A percentile compares a stretch with the other conserved stretches of the same genome.
These are phyloP conservation scores for Semicossyphus pulcher DNA, from an alignment of 2,113 vertebrate species.

Conservation along the genomic window DNA sequence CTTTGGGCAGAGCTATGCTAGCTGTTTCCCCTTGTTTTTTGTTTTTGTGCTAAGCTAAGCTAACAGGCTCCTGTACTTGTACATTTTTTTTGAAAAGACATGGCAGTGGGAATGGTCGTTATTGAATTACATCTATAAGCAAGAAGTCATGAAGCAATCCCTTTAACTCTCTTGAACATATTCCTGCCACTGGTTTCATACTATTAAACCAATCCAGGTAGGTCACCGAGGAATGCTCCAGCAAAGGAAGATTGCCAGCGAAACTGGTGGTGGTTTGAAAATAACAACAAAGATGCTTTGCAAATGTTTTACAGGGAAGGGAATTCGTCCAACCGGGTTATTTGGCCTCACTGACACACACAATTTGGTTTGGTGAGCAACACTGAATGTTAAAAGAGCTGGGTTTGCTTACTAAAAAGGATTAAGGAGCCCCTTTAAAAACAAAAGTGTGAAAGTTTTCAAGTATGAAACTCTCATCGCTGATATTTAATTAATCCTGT, in stretches of 20 bases:
- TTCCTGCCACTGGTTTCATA: background rate
- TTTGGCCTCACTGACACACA: background rate
- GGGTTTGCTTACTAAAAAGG: background rate
- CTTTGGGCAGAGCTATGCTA: too few species aligned
- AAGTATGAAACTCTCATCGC: background rate
- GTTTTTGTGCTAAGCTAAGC: too few species aligned
- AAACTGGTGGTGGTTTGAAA: background rate
- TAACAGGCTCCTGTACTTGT: too few species aligned
- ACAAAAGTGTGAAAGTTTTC: background rate
- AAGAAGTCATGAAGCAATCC: background rate
- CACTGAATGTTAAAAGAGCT: background rate
- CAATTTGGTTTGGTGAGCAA: background rate
- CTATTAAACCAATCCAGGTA: background rate
- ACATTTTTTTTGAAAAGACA: too few species aligned
- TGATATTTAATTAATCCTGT: slow-evolving; percentile 3
- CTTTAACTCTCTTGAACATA: background rate
- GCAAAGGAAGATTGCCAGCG: background rate
- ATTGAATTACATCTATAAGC: background rate
- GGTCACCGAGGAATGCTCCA: background rate
- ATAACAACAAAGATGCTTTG: background rate
- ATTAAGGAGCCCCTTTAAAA: background rate
- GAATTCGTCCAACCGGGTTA: background rate
- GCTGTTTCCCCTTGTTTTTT: too few species aligned
- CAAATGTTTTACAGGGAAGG: background rate
- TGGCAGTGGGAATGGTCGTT: background rate